phyloP scores from a whole-genome alignment of 2,888 invertebrate species.

The Euplagia quadripunctaria region DNA sequence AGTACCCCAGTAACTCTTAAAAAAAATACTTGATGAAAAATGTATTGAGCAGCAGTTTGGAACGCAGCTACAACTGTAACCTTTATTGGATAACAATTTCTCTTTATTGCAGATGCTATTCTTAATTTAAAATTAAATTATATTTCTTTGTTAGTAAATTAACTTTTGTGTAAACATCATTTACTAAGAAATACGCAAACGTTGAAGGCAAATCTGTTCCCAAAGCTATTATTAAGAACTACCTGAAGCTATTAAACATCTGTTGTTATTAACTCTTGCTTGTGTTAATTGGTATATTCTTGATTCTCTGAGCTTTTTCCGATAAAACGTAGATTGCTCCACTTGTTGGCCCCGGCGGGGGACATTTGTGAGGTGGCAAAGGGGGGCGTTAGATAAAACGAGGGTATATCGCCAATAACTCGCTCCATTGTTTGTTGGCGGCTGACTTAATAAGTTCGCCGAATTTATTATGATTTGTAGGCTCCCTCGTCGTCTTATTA shows the following conservation, averaged over 20 bases:
- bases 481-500: constrained; percentile 82
- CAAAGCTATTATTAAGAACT: constrained; percentile 49
- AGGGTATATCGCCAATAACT: constrained; percentile 85
- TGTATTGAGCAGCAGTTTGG: no score
- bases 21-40: no score
- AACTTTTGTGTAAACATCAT: constrained; percentile 2
- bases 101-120: no score
- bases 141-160: neutral
- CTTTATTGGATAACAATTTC: no score
- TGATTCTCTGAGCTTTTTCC: constrained; percentile 80
- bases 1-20: no score
- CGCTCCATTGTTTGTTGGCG: constrained; percentile 85
- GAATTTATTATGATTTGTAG: constrained; percentile 86
- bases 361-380: constrained; percentile 53
- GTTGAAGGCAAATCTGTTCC: constrained; percentile 40
- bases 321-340: constrained; percentile 81
- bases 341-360: constrained; percentile 70
- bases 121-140: neutral
- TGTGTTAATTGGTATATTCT: constrained; percentile 80
- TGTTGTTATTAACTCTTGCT: constrained; percentile 69
- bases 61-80: no score
- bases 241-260: constrained; percentile 56
- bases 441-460: constrained; percentile 85
- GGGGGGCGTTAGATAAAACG: constrained; percentile 74
- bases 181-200: constrained; percentile 38